Evolutionary conservation across 1,140 invertebrate species (phyloP), one percentile per base, ranked within the genome.

Genomic region (Drosophila trapezifrons): DNA sequence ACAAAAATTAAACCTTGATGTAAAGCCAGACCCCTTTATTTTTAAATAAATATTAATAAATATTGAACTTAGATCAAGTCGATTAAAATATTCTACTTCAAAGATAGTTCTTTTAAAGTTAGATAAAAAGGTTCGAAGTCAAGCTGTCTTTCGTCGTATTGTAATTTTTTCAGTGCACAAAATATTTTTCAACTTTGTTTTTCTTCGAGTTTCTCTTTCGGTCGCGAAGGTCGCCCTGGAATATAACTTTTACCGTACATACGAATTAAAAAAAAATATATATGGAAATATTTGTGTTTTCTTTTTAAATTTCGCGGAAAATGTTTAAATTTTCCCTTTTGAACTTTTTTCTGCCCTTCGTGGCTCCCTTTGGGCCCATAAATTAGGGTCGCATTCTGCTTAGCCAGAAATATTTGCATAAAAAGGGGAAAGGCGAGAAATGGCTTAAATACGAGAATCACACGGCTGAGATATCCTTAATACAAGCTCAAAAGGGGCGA

Each of bases 341-440:
- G 42, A 71, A 71, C 43, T 71, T 71, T 71, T 70, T 43, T 25
- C 25, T 29, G 18, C 49, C 29, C 25, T 35, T 32, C 3, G 32
- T 29, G 10, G 6, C 20, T 25, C 52, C 69, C 22, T 25, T 49
- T n/a, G 69, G 69, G 52, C 15, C 42, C 66, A 71, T 71, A 77
- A 56, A 71, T 71, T 62, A 66, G 65, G 69, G 65, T 71, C 69
- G 69, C 52, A 71, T 71, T 71, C 66, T 49, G 69, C 52, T 71
- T 58, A 79, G 58, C 73, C 84, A 59, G 51, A 59, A 84, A 76
- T 52, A 87, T 87, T 87, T 87, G 80, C 84, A 89, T 87, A 69
- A 76, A 76, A 42, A 12, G 38, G 45, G 35, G 40, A 29, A 58
- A 45, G 43, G 58, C 38, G 42, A 64, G 55, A 80, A 78, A 80